A percentile compares a stretch with the other conserved stretches of the same genome.
Evolutionary conservation across 1,140 invertebrate species (phyloP).

Genomic region (Diabrotica virgifera): DNA sequence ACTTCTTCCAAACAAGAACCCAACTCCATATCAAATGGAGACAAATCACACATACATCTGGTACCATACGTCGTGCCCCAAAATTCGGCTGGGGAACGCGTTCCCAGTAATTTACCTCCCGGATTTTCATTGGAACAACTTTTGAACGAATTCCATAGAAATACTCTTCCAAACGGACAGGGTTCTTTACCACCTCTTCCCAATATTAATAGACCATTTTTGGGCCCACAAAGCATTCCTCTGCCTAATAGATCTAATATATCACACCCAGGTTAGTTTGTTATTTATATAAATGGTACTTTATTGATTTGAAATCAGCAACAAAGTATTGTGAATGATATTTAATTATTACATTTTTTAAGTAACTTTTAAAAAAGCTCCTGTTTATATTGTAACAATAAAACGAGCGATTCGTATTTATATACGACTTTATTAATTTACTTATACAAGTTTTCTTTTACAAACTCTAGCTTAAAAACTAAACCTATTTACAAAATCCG

Average conservation of each 20-base stretch:
- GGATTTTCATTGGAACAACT: conserved; percentile 42
- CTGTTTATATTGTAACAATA: no score
- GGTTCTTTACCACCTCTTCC: conserved; percentile 22
- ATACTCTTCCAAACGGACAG: conserved; percentile 25
- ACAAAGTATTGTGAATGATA: no score
- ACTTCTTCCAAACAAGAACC: background rate
- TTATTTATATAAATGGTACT: no score
- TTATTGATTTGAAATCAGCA: no score
- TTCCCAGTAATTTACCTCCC: conserved; percentile 21
- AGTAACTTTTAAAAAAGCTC: no score
- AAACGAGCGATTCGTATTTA: no score
- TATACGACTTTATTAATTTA: no score
- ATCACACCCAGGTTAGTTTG: conserved; percentile 20
- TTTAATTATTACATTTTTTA: no score
- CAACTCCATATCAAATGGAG: background rate
- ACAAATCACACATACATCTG: conserved; percentile 17
- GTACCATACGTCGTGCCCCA: conserved; percentile 17
- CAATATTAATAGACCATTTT: background rate
- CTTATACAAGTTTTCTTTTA: no score
- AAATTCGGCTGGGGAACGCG: conserved; percentile 7
- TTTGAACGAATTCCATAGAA: conserved; percentile 42
- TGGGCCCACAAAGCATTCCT: conserved; percentile 18
- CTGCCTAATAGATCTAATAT: conserved; percentile 18
- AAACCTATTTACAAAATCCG: no score
- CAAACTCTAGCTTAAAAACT: no score